Conservation (phyloP, 2,888 invertebrate genomes). For the Melanophora roralis region DNA sequence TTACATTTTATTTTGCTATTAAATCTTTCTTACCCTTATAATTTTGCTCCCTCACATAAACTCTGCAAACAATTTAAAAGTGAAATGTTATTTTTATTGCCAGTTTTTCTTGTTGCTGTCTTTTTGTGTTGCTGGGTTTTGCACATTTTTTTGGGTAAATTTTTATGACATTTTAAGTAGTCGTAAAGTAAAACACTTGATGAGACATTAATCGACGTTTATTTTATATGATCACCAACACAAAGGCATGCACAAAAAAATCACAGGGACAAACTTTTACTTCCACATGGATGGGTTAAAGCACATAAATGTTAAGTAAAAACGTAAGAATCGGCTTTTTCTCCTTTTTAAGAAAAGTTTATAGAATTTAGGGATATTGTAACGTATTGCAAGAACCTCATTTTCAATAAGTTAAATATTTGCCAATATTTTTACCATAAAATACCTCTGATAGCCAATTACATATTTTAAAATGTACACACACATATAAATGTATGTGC, state of each 20-base stretch:
- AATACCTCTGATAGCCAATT: neutral
- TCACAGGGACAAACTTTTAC: neutral
- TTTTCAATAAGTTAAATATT: slow-evolving; percentile 46
- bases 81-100: slow-evolving; percentile 37
- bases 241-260: neutral
- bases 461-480: no score
- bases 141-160: slow-evolving; percentile 60
- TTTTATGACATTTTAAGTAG: slow-evolving; percentile 76
- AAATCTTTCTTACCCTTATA: slow-evolving; percentile 41
- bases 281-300: no score
- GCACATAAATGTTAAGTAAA: neutral
- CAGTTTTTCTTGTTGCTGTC: neutral
- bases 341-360: slow-evolving; percentile 12
- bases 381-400: slow-evolving; percentile 36
- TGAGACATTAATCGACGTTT: slow-evolving; percentile 74
- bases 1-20: slow-evolving; percentile 37
- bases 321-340: slow-evolving; percentile 58
- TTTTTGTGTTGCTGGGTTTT: neutral
- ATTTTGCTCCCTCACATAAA: neutral
- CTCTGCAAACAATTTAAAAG: slow-evolving; percentile 18
- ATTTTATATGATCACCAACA: slow-evolving; percentile 52
- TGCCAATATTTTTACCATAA: slow-evolving; percentile 18
- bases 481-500: no score
- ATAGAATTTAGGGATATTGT: neutral
- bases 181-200: slow-evolving; percentile 75